Evolutionary conservation across 2,888 invertebrate species (phyloP).

Genomic region (Tanytarsus gracilentus): DNA sequence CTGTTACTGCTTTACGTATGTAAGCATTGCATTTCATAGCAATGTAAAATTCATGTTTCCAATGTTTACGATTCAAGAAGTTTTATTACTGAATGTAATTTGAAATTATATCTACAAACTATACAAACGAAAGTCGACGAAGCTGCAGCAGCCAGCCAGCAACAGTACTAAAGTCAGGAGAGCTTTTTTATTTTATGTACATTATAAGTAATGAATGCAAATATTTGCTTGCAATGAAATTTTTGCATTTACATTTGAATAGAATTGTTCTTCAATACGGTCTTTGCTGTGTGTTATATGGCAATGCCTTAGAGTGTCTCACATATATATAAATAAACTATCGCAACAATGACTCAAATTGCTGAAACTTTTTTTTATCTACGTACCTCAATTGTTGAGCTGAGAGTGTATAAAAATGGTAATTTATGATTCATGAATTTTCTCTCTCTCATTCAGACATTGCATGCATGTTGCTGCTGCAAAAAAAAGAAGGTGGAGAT

Average conservation of each 20-base stretch:
- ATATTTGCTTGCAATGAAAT: constrained; percentile 15
- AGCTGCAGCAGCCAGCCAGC: background rate
- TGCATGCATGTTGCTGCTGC: too few relatives aligned
- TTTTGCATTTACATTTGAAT: constrained; percentile 21
- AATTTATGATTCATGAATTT: constrained; percentile 21
- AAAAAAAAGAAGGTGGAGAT: too few relatives aligned
- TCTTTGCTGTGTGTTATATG: background rate
- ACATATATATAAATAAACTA: background rate
- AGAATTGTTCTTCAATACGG: constrained; percentile 15
- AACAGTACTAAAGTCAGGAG: background rate
- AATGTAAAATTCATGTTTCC: constrained; percentile 17
- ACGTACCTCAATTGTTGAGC: background rate
- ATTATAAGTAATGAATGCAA: constrained; percentile 15
- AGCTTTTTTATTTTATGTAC: constrained; percentile 18
- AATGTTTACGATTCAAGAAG: constrained; percentile 17
- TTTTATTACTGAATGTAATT: too few relatives aligned
- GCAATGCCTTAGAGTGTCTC: too few relatives aligned
- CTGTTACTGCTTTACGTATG: too few relatives aligned
- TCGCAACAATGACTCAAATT: background rate
- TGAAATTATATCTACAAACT: too few relatives aligned
- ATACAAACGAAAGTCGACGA: too few relatives aligned
- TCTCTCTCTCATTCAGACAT: too few relatives aligned
- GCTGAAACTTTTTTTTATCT: too few relatives aligned
- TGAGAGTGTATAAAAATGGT: background rate
- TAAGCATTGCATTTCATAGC: too few relatives aligned